Conservation (phyloP, 2,888 invertebrate genomes). For the Drosophila lutescens region DNA sequence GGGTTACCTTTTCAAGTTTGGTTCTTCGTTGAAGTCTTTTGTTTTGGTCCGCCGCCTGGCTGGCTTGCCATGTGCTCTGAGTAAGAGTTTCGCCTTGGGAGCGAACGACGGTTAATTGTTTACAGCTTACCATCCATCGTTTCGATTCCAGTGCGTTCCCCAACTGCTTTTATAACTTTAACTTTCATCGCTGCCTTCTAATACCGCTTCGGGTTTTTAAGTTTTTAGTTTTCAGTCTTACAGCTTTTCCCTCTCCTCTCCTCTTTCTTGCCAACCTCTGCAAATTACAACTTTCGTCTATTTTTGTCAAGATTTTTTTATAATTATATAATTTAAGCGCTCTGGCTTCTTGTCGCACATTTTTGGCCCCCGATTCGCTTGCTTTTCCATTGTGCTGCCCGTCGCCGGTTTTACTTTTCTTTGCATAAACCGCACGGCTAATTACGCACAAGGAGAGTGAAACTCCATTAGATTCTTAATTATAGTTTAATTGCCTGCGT, state of each 20-base stretch:
- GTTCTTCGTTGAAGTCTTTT: conserved; percentile 78
- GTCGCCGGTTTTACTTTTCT: conserved; percentile 72
- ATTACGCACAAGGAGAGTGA: conserved; percentile 72
- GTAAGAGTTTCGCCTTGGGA: conserved; percentile 75
- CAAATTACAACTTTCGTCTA: conserved; percentile 80
- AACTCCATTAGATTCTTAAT: conserved; percentile 73
- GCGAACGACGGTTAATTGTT: conserved; percentile 61
- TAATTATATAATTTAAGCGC: conserved; percentile 81
- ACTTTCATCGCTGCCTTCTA: conserved; percentile 78
- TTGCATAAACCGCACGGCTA: conserved; percentile 68
- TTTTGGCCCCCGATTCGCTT: conserved; percentile 55
- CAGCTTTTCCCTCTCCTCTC: conserved; percentile 43
- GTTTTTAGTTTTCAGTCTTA: not conserved
- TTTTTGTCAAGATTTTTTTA: conserved; percentile 80
- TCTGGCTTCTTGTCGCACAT: conserved; percentile 28
- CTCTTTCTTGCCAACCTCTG: conserved; percentile 35
- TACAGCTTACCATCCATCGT: conserved; percentile 59
- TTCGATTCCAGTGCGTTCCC: conserved; percentile 70
- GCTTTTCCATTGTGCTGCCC: conserved; percentile 41
- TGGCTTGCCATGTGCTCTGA: conserved; percentile 66
- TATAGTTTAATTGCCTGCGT: conserved; percentile 66
- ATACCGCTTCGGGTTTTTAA: conserved; percentile 48
- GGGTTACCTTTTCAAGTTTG: conserved; percentile 55
- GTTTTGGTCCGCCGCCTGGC: conserved; percentile 72
- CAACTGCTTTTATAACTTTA: conserved; percentile 72